Conservation (phyloP, 2,888 invertebrate species). For the Elegia similella region DNA sequence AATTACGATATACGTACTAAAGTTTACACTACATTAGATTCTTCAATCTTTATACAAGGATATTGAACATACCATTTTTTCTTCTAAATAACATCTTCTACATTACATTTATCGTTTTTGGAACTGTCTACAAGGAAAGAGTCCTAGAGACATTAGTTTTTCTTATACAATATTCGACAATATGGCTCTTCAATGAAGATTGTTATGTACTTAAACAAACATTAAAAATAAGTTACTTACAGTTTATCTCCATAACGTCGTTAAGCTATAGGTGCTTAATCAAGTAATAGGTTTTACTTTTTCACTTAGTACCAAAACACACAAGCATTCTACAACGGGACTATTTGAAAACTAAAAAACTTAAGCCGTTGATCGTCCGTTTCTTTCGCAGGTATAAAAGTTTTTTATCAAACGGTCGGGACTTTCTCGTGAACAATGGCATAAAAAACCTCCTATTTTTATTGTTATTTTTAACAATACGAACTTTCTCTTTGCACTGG, state of each 20-base stretch:
- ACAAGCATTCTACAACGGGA: constrained; percentile 60
- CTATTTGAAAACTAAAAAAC: constrained; percentile 68
- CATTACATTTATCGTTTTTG: too few relatives aligned
- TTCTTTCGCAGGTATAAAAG: constrained; percentile 60
- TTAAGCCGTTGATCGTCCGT: constrained; percentile 53
- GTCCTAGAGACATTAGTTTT: too few relatives aligned
- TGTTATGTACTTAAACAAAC: neutral
- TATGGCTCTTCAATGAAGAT: too few relatives aligned
- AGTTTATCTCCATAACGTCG: neutral
- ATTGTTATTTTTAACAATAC: constrained; percentile 55
- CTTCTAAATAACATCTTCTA: too few relatives aligned
- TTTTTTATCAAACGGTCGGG: constrained; percentile 61
- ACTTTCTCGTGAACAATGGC: constrained; percentile 71
- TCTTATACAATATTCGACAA: too few relatives aligned
- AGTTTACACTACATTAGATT: too few relatives aligned
- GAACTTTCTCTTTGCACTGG: constrained; percentile 65
- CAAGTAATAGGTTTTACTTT: neutral
- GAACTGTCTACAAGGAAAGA: too few relatives aligned
- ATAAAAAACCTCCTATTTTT: constrained; percentile 53
- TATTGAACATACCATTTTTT: too few relatives aligned
- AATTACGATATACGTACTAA: too few relatives aligned
- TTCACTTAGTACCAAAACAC: constrained; percentile 34
- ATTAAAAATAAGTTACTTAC: neutral
- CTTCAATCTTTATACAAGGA: too few relatives aligned
- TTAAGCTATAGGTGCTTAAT: neutral